Evolutionary conservation across 2,888 invertebrate genomes (phyloP), one percentile per base, ranked within the genome.

Genomic region (Chaitophorus viminalis): DNA sequence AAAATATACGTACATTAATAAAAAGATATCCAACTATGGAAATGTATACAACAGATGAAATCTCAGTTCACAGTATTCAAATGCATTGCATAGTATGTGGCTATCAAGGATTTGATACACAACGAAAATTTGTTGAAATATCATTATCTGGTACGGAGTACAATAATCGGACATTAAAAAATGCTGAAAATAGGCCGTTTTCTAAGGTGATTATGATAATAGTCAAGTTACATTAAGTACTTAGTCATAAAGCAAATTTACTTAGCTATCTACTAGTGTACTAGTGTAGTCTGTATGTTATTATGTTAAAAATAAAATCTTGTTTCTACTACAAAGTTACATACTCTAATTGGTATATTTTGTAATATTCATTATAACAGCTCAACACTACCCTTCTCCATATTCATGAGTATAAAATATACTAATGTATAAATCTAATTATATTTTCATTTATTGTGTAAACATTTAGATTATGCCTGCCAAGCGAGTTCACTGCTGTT

Each of bases 71-170:
- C 11, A 76, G 65, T n/a, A 65, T 31, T 31, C 65, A 76, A 29
- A n/a, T 52, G 25, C 46, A 9, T 5, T 85, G 84, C 25, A 25
- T 85, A 11, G 65, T 77, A n/a, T 85, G 84, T 77, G 65, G 68
- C 8, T 21, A 11, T 77, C 46, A 52, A 18, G 76, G 39, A 25
- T 60, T 60, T 39, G 8, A 11, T 4, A 77, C 31, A 68, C 31
- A 52, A n/a, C 65, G 46, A 46, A 68, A n/a, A 8, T 85, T 77
- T 85, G 18, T 46, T 6, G 68, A 77, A 0, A 52, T 85, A 46
- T 68, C 68, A 18, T 33, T 85, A 11, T 85, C 76, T 21, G 84
- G 84, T 17, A 17, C n/a, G n/a, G 84, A 85, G n/a, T 85, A 85
- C 31, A 85, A 33, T 77, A 46, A 31, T 77, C 65, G 0, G 17